phyloP scores from a whole-genome alignment of 2,113 vertebrate species.

The Piaya cayana region DNA sequence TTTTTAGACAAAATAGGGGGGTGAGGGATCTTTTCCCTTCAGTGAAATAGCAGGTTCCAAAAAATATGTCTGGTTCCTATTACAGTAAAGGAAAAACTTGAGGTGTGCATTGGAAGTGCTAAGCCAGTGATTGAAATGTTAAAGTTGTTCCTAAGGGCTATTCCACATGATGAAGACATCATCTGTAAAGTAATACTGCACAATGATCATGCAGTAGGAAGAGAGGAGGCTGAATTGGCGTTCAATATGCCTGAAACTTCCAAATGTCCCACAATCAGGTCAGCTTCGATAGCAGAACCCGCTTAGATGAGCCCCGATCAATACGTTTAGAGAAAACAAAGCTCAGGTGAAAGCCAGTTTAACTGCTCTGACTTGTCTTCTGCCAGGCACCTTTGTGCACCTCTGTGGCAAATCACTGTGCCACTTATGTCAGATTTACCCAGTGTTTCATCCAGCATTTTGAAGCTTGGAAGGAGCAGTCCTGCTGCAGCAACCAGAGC shows the following conservation, averaged over 20 bases:
- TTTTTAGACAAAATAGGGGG: constrained; percentile 42
- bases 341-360: not conserved
- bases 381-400: not conserved
- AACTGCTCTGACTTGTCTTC: not conserved
- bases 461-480: not conserved
- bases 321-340: not conserved
- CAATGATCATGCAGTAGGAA: constrained; percentile 46
- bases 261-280: not conserved
- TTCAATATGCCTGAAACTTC: not conserved
- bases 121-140: constrained; percentile 69
- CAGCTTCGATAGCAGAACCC: not conserved
- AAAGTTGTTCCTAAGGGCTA: constrained; percentile 58
- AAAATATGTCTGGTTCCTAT: constrained; percentile 66
- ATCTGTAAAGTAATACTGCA: constrained; percentile 50
- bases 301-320: not conserved
- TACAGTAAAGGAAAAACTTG: constrained; percentile 57
- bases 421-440: fast-evolving
- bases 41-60: constrained; percentile 37
- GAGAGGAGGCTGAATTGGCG: not conserved
- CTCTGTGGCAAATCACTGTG: not conserved
- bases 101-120: constrained; percentile 69
- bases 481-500: not conserved
- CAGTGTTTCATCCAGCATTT: not conserved
- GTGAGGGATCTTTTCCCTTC: constrained; percentile 20
- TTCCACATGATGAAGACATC: constrained; percentile 70